phyloP scores from a whole-genome alignment of 2,797 vertebrate species.

The Tragelaphus eurycerus region DNA sequence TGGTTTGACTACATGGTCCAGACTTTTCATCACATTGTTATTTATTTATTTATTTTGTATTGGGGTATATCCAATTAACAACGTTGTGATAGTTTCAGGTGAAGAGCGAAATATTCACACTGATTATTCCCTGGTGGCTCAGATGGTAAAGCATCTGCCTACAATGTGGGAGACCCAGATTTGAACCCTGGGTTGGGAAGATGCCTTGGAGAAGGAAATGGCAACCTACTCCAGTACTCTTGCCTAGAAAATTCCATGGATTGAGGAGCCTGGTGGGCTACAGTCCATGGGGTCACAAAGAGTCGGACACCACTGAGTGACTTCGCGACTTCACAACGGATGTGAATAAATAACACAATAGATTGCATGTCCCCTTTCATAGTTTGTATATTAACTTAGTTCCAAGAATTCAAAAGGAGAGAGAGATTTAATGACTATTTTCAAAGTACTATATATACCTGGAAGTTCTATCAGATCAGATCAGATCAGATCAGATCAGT shows the following conservation, averaged over 20 bases:
- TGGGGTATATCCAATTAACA: background rate
- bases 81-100: background rate
- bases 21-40: background rate
- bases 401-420: background rate
- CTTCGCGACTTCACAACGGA: too few species aligned
- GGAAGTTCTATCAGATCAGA: background rate
- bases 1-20: background rate
- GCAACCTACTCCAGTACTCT: too few species aligned
- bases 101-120: background rate
- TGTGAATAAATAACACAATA: background rate
- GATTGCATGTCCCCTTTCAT: background rate
- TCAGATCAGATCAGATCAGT: too few species aligned
- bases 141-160: too few species aligned
- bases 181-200: too few species aligned
- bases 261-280: too few species aligned
- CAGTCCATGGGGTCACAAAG: too few species aligned
- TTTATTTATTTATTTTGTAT: background rate
- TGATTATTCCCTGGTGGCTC: background rate
- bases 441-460: background rate
- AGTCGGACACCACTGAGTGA: too few species aligned
- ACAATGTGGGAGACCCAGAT: too few species aligned
- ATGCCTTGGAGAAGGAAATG: too few species aligned
- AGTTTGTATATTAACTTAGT: background rate
- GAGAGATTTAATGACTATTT: background rate
- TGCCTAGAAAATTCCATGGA: too few species aligned